phyloP scores from a whole-genome alignment of 2,113 vertebrate species.

The Sinocyclocheilus anophthalmus region DNA sequence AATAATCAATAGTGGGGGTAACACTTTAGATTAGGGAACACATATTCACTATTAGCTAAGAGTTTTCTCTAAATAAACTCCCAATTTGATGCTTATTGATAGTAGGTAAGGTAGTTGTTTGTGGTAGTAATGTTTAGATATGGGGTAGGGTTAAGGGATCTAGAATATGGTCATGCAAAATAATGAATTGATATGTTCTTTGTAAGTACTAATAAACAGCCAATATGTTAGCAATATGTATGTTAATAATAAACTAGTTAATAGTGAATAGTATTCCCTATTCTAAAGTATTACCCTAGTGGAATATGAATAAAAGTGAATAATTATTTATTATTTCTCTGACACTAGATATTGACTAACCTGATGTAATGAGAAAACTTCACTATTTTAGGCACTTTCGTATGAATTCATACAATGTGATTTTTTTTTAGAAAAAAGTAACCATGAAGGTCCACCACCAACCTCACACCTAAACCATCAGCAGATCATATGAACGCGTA shows the following conservation, averaged over 20 bases:
- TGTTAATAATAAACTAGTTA: background rate
- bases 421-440: background rate
- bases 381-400: background rate
- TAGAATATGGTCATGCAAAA: background rate
- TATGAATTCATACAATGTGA: background rate
- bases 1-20: background rate
- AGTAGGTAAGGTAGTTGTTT: background rate
- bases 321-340: background rate
- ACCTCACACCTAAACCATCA: background rate
- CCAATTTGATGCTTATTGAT: background rate
- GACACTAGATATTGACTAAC: background rate
- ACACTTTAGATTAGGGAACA: background rate
- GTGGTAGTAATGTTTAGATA: background rate
- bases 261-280: background rate
- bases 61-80: background rate
- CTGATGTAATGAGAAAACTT: background rate
- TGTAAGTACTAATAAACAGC: background rate
- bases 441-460: background rate
- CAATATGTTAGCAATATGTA: background rate
- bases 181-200: background rate
- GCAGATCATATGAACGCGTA: background rate
- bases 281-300: background rate
- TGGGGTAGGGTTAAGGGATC: no score
- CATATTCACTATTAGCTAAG: background rate
- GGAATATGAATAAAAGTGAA: background rate